Base-by-base conservation (phyloP, 2,888 invertebrate genomes). In the Embidobia sp. region DNA sequence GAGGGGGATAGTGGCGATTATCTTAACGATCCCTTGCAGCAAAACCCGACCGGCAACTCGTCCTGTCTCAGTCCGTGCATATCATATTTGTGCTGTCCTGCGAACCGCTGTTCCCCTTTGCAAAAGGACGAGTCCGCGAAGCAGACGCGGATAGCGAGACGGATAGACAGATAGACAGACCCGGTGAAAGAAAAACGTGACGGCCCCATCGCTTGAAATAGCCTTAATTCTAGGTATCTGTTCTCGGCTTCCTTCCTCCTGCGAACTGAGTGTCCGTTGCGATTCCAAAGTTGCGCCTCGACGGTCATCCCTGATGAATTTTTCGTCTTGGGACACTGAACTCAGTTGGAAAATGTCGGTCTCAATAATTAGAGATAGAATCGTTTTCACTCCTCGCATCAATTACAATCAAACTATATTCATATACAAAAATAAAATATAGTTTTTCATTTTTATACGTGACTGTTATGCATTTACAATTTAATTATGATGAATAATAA, bases 31-130 rank as follows among this genome's bases (percentile, higher is more conserved):
- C 87, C 85, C 88, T 83, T 85, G 86, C 79, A 83, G 87, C 85
- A 88, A 88, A 89, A 89, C 89, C 88, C 88, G 89, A 88, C 86
- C 86, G 85, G 86, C 86, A 88, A 88, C 87, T 86, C 85, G 85
- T 84, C 83, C 63, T 82, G 77, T 81, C 82, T 72, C 73, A 70
- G 51, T 51, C 55, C 72, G 74, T 57, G 66, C 79, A 76, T 67
- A 72, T 67, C 76, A 79, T 55, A 42, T 69, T 51, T 40, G 53
- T 66, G 64, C 37, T 51, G 40, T 63, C 46, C 72, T 79, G 66
- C 64, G 44, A 61, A 63, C 75, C 61, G 64, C 57, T 69, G 35
- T 76, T 79, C 66, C 31, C 49, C 78, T 78, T 72, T 80, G 78
- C 67, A 80, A 79, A 80, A 81, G 81, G 83, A 84, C 73, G 79